Base-by-base conservation (phyloP, 2,113 vertebrate species). In the Turdus rufiventris region DNA sequence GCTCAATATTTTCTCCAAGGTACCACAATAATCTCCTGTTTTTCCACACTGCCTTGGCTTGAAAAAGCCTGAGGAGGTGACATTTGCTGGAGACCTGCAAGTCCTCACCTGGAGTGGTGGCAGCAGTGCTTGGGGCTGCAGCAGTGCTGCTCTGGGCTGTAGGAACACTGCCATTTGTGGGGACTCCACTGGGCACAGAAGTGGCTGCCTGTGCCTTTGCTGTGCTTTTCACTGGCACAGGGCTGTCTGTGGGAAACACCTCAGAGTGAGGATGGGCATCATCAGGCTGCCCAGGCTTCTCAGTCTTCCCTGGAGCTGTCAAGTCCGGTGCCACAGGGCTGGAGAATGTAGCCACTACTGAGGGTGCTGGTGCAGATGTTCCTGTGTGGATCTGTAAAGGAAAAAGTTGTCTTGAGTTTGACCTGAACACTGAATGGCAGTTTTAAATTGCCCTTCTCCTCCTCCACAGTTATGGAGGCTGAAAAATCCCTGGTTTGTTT, bases 91-190 rank as follows among this genome's bases (percentile, higher is more conserved):
- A 60, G 43, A 12, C 5, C 43, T 50, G 17, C 3, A 1, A 6
- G 50, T 50, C 28, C 95, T 98, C 94, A 98, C 98, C 98, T 97
- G 98, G 97, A 0, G 63, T 58, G 67, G 97, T 77, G 66, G 94
- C 78, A 70, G 96, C 68, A 31, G 98, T 97, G 74, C 95, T 96
- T 15, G 91, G 97, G 26, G 95, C 92, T 13, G 31, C 67, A 53
- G 94, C 70, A 43, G 93, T 15, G 47, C 1, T 57, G 31, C 63
- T 12, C 57, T 82, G 96, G 40, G 50, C 10, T 14, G 74, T 68
- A 4, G 96, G 53, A n/a, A 82, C 77, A 1, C 78, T 96, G 61
- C 60, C 54, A 6, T 93, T 97, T 11, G 79, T 65, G 62, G 97
- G 94, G 28, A 70, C 62, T 31, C 87, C 86, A 14, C 83, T 94